phyloP scores from a whole-genome alignment of 2,888 invertebrate genomes.

The Tiliacea citrago region DNA sequence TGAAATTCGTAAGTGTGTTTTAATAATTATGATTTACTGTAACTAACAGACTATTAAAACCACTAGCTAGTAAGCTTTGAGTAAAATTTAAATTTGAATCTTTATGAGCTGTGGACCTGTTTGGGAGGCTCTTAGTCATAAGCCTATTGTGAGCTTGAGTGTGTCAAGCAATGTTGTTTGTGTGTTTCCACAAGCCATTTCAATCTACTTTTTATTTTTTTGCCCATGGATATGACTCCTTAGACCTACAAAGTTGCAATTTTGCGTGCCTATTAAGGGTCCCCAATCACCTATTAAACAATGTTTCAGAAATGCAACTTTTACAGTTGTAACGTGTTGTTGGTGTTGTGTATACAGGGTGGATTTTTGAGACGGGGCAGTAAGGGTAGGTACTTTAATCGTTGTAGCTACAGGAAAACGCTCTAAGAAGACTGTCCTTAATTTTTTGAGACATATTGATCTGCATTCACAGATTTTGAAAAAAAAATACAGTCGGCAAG shows the following conservation, averaged over 20 bases:
- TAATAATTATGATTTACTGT: neutral
- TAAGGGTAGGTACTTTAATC: too few relatives aligned
- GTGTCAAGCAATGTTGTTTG: neutral
- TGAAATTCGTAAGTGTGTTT: conserved; percentile 84
- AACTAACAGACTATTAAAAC: neutral
- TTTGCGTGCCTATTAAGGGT: neutral
- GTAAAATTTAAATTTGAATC: neutral
- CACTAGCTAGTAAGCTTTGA: neutral
- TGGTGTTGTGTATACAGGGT: too few relatives aligned
- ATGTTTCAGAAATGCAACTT: too few relatives aligned
- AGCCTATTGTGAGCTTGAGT: neutral
- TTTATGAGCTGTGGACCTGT: neutral
- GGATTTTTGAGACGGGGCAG: too few relatives aligned
- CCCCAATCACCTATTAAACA: too few relatives aligned
- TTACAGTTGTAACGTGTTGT: too few relatives aligned
- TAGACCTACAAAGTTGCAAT: neutral
- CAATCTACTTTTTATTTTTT: neutral
- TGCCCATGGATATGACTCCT: too few relatives aligned
- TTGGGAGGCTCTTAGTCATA: neutral
- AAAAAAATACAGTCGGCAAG: too few relatives aligned
- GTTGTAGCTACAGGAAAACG: too few relatives aligned
- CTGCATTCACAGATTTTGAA: too few relatives aligned
- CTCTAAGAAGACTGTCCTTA: too few relatives aligned
- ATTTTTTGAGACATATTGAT: too few relatives aligned
- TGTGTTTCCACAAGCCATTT: neutral